Conservation (phyloP, 2,888 invertebrate species). For the Microplitis deprimator region DNA sequence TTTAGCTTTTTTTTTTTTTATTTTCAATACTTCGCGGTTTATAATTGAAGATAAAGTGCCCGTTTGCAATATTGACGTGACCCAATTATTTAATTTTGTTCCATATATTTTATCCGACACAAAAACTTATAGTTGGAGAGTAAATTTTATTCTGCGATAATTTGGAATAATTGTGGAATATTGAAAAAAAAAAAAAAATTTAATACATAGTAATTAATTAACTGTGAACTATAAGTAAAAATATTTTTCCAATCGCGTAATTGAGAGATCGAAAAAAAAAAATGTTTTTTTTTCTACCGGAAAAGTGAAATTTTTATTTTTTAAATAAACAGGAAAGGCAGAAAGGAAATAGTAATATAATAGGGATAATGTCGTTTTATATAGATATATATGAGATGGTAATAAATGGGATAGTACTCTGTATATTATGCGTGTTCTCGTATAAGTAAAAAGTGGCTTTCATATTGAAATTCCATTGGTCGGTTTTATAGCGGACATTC, state of each 20-base stretch:
- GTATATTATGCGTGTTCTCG: conserved; percentile 1
- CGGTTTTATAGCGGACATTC: conserved; percentile 14
- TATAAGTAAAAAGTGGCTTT: conserved; percentile 20
- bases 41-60: not conserved
- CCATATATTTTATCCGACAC: not conserved
- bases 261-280: not conserved
- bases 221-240: too few relatives aligned
- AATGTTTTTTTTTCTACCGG: not conserved
- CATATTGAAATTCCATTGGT: conserved; percentile 25
- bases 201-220: too few relatives aligned
- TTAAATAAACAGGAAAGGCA: not conserved
- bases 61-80: conserved; percentile 9
- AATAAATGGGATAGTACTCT: not conserved
- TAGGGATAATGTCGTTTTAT: not conserved
- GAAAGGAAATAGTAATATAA: not conserved
- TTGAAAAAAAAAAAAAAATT: too few relatives aligned
- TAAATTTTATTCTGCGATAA: not conserved
- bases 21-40: not conserved
- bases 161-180: too few relatives aligned
- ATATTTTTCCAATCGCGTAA: too few relatives aligned
- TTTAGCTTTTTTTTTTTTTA: not conserved
- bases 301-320: not conserved
- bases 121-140: not conserved
- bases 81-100: not conserved
- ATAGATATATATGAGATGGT: not conserved